Base-by-base conservation (phyloP, 1,140 invertebrate genomes). In the Uloborus diversus region DNA sequence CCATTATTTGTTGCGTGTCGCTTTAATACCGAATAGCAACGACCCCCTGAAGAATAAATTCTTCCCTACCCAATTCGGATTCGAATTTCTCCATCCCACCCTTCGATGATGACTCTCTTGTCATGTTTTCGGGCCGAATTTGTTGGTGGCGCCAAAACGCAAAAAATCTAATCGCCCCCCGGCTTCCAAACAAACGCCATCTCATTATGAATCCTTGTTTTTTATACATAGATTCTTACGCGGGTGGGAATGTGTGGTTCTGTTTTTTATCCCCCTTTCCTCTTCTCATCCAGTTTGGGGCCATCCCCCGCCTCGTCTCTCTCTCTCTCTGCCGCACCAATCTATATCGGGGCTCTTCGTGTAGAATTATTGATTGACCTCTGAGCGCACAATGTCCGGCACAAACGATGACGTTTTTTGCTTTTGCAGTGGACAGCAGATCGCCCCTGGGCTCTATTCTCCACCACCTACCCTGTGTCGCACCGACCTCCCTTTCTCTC, bases 301-400 rank as follows among this genome's bases (percentile, higher is more conserved):
- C 56, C 32, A 47, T 56, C 42, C 49, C 23, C 23, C n/a, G 11
- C n/a, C 56, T 28, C 56, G 14, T 13, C 32, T 69, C 66, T 69
- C 66, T 56, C 66, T 56, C 66, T 53, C 25, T 53, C 47, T 51
- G 37, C 65, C 9, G 47, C 32, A 4, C 61, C 73, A 78, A 65
- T 78, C 73, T 66, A 66, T 78, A 65, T 78, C 30, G 47, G 66
- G 73, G 73, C 37, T 64, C 71, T 75, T 64, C 71, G 71, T 56
- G 73, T 78, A 66, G 61, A 78, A 78, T 78, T 78, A 78, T 78
- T 78, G 73, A 78, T 78, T 78, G 73, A 78, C 73, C 73, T 66
- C 73, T 33, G 57, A 66, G 62, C 61, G 73, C 62, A 61, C 73
- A 78, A 49, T 78, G 73, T 78, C 73, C 73, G 62, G 73, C 49